Evolutionary conservation across 2,888 invertebrate species (phyloP).

Genomic region (Uropetala carovei): DNA sequence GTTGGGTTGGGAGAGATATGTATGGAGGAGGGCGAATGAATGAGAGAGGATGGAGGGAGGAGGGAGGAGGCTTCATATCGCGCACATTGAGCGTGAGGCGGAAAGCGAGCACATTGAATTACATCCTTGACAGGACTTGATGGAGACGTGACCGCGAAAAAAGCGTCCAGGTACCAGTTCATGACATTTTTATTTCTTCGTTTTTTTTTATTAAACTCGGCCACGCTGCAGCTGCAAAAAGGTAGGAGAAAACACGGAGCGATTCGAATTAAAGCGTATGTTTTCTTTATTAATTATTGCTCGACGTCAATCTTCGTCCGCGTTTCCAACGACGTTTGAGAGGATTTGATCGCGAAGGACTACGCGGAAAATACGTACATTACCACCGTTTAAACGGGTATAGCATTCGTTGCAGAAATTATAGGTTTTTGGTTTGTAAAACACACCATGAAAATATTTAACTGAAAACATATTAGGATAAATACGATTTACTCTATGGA

Average conservation of each 20-base stretch:
- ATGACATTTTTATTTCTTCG: neutral
- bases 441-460: too few species aligned
- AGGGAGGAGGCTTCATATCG: neutral
- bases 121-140: neutral
- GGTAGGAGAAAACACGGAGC: neutral
- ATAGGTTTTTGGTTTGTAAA: too few species aligned
- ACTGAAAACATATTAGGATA: too few species aligned
- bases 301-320: conserved; percentile 1
- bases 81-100: conserved; percentile 23
- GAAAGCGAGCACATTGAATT: conserved; percentile 34
- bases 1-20: neutral
- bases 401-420: too few species aligned
- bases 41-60: neutral
- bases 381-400: neutral
- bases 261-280: conserved; percentile 10
- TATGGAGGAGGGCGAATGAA: neutral
- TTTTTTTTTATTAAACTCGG: neutral
- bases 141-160: neutral
- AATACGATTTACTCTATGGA: too few species aligned
- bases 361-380: neutral
- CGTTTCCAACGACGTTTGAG: neutral
- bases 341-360: neutral
- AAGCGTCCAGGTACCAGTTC: neutral
- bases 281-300: conserved; percentile 17
- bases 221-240: neutral